Base-by-base conservation (phyloP, 2,888 invertebrate species). In the Trichogramma dendrolimi region DNA sequence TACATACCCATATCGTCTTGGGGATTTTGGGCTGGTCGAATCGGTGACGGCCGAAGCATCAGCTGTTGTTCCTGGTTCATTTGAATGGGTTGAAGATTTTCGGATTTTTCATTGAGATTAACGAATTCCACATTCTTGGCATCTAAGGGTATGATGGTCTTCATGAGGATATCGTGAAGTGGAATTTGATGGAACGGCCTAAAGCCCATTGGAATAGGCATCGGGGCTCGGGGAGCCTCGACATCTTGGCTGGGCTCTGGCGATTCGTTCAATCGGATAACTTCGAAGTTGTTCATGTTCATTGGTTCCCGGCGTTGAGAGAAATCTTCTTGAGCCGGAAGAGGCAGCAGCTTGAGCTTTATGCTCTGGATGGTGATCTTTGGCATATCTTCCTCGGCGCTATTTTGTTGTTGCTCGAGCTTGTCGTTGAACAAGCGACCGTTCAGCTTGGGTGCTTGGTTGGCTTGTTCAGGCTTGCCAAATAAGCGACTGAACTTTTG, bases 301-400 rank as follows among this genome's bases (percentile, higher is more conserved):
- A 39, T 50, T 3, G 8, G 46, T 55, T 39, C 3, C 58, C 51
- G n/a, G n/a, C 47, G 6, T 11, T 11, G 27, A 27, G 27, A 27
- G 41, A 60, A 62, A 4, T 65, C 65, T 4, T 63, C 65, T 38
- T 62, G 65, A 10, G 55, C 48, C 1, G 59, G 54, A 6, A 66
- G 53, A n/a, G 66, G 63, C 39, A 61, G 38, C 10, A 63, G 10
- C 43, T 61, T 63, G 14, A 66, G 42, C 41, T 63, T 66, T 42
- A 66, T 58, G 51, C 63, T 63, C 54, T 66, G 62, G 49, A 66
- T 63, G 4, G 60, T 66, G 50, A 66, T 62, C 49, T 66, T 66
- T 43, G 66, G 64, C 60, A 56, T 56, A 11, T 64, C 64, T 27
- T 64, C 63, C 43, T 63, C 63, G 4, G 44, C 6, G 27, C 49